A percentile compares a stretch with the other conserved stretches of the same genome.
Evolutionary conservation across 2,797 vertebrate genomes (phyloP).

Genomic region (Rhincodon typus): DNA sequence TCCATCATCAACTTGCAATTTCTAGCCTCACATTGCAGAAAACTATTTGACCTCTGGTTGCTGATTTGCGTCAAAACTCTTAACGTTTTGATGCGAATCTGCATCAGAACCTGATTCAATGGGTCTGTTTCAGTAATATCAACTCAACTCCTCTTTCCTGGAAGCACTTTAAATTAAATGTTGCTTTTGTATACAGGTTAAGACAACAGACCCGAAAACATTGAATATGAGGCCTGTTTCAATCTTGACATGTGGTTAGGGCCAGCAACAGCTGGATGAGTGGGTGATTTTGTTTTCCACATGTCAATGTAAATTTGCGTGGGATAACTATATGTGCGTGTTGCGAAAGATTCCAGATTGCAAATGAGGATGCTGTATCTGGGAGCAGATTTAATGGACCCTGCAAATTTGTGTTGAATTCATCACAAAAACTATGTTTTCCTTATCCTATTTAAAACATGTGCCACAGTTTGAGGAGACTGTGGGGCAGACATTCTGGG

Average conservation of each 20-base stretch:
- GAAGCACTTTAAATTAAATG: background rate
- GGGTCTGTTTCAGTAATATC: background rate
- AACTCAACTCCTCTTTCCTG: background rate
- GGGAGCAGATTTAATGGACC: background rate
- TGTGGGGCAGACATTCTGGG: too few species aligned
- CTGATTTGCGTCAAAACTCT: background rate
- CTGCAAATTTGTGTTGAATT: background rate
- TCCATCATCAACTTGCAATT: background rate
- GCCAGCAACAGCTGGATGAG: background rate
- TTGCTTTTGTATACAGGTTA: background rate
- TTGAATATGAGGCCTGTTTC: background rate
- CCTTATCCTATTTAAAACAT: background rate
- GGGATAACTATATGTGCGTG: background rate
- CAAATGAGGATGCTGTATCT: background rate
- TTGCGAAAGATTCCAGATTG: background rate
- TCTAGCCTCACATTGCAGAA: background rate
- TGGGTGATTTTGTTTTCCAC: background rate
- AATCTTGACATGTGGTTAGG: background rate
- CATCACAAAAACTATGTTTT: background rate
- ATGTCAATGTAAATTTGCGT: background rate
- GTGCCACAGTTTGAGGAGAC: background rate
- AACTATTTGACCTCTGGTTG: background rate
- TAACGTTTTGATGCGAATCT: background rate
- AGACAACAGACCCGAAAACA: background rate
- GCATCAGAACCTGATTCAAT: background rate